A percentile compares a stretch with the other conserved stretches of the same genome.
phyloP scores from a whole-genome alignment of 2,888 invertebrate species.

The Hyposoter dolosus region DNA sequence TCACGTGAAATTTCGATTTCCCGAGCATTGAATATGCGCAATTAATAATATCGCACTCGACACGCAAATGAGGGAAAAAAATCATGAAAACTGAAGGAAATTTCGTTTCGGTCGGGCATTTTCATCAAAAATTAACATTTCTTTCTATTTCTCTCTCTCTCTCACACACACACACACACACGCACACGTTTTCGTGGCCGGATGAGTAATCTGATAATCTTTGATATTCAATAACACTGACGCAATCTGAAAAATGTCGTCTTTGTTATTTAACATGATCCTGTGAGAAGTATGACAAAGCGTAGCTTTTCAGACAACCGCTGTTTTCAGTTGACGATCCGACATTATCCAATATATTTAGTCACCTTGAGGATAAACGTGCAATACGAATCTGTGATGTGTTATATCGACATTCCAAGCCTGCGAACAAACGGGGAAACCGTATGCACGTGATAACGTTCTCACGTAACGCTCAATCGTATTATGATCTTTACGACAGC shows the following conservation, averaged over 20 bases:
- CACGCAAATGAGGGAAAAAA: not conserved
- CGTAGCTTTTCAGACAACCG: conserved; percentile 29
- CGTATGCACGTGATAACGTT: conserved; percentile 19
- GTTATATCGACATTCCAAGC: conserved; percentile 23
- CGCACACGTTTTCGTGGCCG: not conserved
- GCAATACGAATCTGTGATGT: conserved; percentile 42
- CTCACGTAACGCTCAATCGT: conserved; percentile 38
- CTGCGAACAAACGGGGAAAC: conserved; percentile 19
- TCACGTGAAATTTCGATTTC: not conserved
- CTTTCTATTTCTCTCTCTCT: not conserved
- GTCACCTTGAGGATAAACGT: conserved; percentile 58
- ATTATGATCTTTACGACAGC: conserved; percentile 22
- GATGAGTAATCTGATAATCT: not conserved
- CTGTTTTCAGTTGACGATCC: conserved; percentile 40
- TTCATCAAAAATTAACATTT: not conserved
- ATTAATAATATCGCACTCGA: not conserved
- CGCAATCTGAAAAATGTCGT: conserved; percentile 19
- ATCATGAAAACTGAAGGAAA: not conserved
- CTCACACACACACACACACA: not conserved
- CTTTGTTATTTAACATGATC: conserved; percentile 26
- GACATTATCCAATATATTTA: conserved; percentile 60
- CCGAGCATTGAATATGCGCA: not conserved
- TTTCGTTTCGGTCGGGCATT: not conserved
- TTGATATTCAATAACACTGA: conserved; percentile 13
- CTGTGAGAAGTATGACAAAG: conserved; percentile 26